phyloP scores from a whole-genome alignment of 1,140 invertebrate genomes.

The Neodiprion lecontei region DNA sequence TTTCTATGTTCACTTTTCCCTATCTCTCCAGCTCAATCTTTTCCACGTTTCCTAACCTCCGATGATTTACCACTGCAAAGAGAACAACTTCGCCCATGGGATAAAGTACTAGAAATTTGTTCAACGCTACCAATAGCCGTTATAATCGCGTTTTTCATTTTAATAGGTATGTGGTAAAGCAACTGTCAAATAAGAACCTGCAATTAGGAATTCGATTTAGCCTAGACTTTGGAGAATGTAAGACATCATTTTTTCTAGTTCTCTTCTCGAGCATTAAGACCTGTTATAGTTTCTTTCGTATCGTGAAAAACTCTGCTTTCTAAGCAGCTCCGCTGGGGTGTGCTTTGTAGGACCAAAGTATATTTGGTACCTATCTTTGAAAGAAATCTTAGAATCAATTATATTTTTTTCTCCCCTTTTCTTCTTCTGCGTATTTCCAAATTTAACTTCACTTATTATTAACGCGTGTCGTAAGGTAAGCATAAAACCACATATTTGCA shows the following conservation, averaged over 20 bases:
- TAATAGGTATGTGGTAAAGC: not conserved
- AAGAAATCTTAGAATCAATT: not conserved
- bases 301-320: no score
- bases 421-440: no score
- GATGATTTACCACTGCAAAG: not conserved
- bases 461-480: no score
- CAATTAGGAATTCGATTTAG: conserved; percentile 37
- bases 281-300: no score
- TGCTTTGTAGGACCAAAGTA: not conserved
- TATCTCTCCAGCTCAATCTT: not conserved
- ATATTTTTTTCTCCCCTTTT: no score
- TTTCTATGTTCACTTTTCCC: not conserved
- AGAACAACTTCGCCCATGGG: not conserved
- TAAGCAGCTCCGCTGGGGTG: not conserved
- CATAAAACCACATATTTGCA: no score
- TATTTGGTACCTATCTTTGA: conserved; percentile 13
- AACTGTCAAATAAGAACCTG: not conserved
- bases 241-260: not conserved
- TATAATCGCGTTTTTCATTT: not conserved
- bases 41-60: not conserved
- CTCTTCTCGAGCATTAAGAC: no score
- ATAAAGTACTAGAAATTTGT: not conserved
- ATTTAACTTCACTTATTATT: no score
- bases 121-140: not conserved
- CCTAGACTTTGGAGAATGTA: conserved; percentile 18